phyloP scores from a whole-genome alignment of 1,140 invertebrate species.

The Spodoptera frugiperda region DNA sequence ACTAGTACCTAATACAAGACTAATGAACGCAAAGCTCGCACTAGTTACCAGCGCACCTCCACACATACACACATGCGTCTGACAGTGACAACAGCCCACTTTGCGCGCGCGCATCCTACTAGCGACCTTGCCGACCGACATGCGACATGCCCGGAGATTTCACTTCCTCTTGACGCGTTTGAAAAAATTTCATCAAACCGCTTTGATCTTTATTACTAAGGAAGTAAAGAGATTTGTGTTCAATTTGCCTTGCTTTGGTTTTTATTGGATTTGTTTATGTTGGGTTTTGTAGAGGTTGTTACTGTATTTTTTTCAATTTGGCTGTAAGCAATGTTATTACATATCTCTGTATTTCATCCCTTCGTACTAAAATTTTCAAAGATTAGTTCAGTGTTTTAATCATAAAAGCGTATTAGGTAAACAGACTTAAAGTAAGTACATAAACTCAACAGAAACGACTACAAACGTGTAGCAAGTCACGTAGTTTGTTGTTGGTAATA shows the following conservation, averaged over 20 bases:
- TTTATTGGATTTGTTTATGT: background rate
- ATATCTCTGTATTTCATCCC: too few species aligned
- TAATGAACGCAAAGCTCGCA: slow-evolving; percentile 10
- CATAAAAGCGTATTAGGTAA: too few species aligned
- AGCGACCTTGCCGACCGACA: slow-evolving; percentile 76
- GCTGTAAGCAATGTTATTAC: too few species aligned
- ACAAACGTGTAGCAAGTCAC: too few species aligned
- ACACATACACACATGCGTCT: slow-evolving; percentile 44
- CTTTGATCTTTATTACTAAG: slow-evolving; percentile 26
- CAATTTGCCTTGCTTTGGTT: background rate
- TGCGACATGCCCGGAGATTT: slow-evolving; percentile 64
- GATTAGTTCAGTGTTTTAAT: too few species aligned
- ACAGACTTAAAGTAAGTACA: too few species aligned
- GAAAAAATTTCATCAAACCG: slow-evolving; percentile 51
- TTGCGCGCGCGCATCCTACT: slow-evolving; percentile 75
- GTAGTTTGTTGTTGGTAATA: too few species aligned
- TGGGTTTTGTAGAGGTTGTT: too few species aligned
- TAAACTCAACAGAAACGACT: too few species aligned
- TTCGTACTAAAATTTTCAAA: too few species aligned
- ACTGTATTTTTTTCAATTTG: too few species aligned
- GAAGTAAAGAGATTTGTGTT: slow-evolving; percentile 2
- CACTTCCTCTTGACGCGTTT: slow-evolving; percentile 68
- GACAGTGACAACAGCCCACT: slow-evolving; percentile 69
- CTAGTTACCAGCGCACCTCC: background rate
- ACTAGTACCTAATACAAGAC: too few species aligned